Evolutionary conservation across 1,140 invertebrate genomes (phyloP).

Genomic region (Maconellicoccus hirsutus): DNA sequence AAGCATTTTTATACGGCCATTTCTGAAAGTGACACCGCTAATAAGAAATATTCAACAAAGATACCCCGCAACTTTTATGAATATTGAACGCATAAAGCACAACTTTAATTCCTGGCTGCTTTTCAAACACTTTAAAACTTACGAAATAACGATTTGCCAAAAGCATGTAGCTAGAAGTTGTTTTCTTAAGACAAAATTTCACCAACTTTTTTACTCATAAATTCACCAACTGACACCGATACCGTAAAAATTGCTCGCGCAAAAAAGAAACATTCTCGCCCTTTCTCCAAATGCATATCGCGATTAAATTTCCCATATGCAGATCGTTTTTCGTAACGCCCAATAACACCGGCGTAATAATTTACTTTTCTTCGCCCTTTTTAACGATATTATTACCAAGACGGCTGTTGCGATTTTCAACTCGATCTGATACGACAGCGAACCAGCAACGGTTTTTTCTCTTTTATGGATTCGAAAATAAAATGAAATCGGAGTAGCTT

Average conservation of each 20-base stretch:
- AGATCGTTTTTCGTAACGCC: too few species aligned
- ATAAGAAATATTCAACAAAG: background rate
- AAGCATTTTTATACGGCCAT: background rate
- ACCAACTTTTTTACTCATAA: background rate
- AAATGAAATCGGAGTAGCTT: slow-evolving; percentile 4
- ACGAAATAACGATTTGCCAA: background rate
- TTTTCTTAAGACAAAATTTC: background rate
- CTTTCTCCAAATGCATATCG: too few species aligned
- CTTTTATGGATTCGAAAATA: background rate
- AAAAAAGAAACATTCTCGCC: background rate
- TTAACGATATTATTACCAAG: slow-evolving; percentile 1
- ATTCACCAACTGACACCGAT: background rate
- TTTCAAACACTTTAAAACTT: background rate
- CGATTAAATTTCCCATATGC: background rate
- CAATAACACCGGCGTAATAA: background rate
- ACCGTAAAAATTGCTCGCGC: background rate
- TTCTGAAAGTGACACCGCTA: background rate
- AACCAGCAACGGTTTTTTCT: background rate
- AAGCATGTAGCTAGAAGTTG: background rate
- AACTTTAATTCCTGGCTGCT: background rate
- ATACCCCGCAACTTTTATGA: slow-evolving; percentile 6
- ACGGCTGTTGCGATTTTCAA: slow-evolving; percentile 3
- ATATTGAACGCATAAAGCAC: background rate
- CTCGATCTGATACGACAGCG: background rate
- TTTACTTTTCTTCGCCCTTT: background rate